Conservation (phyloP, 2,888 invertebrate species). For the Caenorhabditis sp. region DNA sequence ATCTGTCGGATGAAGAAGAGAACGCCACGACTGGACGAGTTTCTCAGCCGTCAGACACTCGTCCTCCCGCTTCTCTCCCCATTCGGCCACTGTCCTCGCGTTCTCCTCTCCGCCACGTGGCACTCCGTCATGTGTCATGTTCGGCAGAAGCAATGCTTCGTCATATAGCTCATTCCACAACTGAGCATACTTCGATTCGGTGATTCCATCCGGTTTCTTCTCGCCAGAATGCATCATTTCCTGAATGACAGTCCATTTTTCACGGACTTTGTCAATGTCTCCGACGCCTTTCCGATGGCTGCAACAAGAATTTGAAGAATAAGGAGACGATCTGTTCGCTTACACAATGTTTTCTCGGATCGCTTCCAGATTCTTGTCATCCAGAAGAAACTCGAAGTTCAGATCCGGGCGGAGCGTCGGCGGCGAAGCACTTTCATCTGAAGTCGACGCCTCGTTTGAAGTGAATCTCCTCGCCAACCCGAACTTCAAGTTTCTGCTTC, state of each 20-base stretch:
- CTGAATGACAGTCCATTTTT: constrained; percentile 74
- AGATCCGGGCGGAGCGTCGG: constrained; percentile 74
- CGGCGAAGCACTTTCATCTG: constrained; percentile 26
- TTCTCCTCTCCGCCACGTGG: constrained; percentile 70
- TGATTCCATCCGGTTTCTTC: constrained; percentile 52
- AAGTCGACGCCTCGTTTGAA: constrained; percentile 38
- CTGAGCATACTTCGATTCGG: constrained; percentile 66
- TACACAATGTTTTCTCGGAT: constrained; percentile 71
- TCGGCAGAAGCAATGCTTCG: constrained; percentile 75
- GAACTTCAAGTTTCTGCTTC: constrained; percentile 24
- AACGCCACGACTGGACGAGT: constrained; percentile 76
- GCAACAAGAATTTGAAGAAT: too few species aligned
- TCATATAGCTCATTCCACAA: constrained; percentile 79
- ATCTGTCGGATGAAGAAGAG: constrained; percentile 76
- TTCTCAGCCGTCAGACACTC: constrained; percentile 72
- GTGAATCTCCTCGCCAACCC: constrained; percentile 37
- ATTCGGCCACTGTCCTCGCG: constrained; percentile 64
- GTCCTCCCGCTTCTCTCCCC: constrained; percentile 67
- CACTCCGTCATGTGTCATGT: constrained; percentile 71
- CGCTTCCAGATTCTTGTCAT: constrained; percentile 72
- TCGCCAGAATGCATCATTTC: constrained; percentile 63
- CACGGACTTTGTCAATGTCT: constrained; percentile 74
- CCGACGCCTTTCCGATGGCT: constrained; percentile 79
- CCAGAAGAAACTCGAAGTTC: constrained; percentile 80
- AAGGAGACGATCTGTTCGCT: too few species aligned